Evolutionary conservation across 2,113 vertebrate species (phyloP), one percentile per base, ranked within the genome.

Genomic region (Eulemur macaco): DNA sequence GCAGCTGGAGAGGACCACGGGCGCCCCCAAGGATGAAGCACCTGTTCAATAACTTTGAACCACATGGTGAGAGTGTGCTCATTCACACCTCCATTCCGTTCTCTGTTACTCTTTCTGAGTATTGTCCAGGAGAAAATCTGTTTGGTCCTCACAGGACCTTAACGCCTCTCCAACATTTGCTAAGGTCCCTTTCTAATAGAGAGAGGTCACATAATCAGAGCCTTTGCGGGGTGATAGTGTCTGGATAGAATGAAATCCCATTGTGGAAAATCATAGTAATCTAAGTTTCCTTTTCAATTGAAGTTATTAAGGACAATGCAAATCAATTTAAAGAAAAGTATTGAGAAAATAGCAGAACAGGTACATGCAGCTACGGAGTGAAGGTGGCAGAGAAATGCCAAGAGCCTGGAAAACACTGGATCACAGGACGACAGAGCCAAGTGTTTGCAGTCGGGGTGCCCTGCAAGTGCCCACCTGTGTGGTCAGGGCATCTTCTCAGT

Each of bases 291-390:
- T 87, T 83, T 63, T 58, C 71, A 56, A n/a, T 0, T 29, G 50
- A 39, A 50, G 89, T 39, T 73, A 50, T 60, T 39, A 68, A 78
- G 60, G 64, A 37, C 50, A 68, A 76, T 37, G 71, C 42, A 66
- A 69, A 86, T 27, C 27, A 31, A 20, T 15, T 7, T 34, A 63
- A 86, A 90, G 69, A 23, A 8, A 64, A 58, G 31, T n/a, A n/a
- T n/a, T 60, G 34, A 89, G 63, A 74, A 80, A 45, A 58, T 1
- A 64, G 25, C 10, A 34, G 68, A 56, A 27, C 27, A 45, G 76
- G 31, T 15, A 13, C 0, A 1, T 5, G 64, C 64, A 5, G 20
- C 18, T 37, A 1, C 27, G 5, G 25, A 2, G 3, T 47, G 60
- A 37, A 52, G 15, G 69, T 1, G 23, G 66, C 52, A 0, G 31